phyloP scores from a whole-genome alignment of 1,140 invertebrate species.

The Calephelis virginiensis region DNA sequence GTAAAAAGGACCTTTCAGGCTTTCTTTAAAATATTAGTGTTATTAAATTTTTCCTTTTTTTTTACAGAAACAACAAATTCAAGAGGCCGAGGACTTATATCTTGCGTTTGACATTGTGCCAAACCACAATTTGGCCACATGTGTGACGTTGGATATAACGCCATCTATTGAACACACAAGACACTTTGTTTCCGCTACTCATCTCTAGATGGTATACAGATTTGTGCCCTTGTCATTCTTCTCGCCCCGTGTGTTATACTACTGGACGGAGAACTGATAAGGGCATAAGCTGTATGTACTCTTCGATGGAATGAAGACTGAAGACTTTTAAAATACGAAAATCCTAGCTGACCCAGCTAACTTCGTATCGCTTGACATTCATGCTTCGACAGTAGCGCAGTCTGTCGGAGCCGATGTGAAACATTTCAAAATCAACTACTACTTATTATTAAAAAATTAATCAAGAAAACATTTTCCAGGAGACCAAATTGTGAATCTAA shows the following conservation, averaged over 20 bases:
- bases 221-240: constrained; percentile 72
- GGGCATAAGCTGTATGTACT: constrained; percentile 54
- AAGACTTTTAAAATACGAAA: constrained; percentile 12
- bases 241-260: constrained; percentile 68
- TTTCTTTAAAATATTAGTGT: too few species aligned
- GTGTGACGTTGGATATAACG: constrained; percentile 39
- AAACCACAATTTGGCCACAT: constrained; percentile 27
- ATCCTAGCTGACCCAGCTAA: too few species aligned
- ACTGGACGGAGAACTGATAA: constrained; percentile 78
- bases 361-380: too few species aligned
- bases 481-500: too few species aligned
- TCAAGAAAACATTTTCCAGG: too few species aligned
- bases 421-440: too few species aligned
- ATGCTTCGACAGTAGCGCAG: too few species aligned
- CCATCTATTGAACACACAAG: neutral
- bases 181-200: constrained; percentile 22
- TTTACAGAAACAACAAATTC: neutral
- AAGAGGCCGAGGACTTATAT: constrained; percentile 18
- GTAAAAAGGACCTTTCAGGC: too few species aligned
- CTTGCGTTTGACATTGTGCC: constrained; percentile 44
- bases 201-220: constrained; percentile 43
- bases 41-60: neutral
- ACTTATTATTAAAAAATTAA: too few species aligned
- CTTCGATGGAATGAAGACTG: constrained; percentile 31
- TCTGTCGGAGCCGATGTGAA: too few species aligned